Base-by-base conservation (phyloP, 2,797 vertebrate species). In the Aulostomus chinensis region DNA sequence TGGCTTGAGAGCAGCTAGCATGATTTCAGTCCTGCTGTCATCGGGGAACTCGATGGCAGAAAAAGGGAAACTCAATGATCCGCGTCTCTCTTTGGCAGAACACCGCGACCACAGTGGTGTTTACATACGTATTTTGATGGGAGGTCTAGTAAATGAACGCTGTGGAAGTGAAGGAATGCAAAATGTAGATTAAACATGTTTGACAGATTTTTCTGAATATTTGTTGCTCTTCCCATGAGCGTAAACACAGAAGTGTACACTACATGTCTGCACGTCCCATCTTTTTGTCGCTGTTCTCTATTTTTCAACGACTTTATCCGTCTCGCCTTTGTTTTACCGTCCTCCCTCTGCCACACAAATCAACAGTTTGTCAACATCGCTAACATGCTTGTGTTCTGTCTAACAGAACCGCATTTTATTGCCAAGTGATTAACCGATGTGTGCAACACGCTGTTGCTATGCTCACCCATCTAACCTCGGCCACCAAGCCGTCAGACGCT, bases 401-500 rank as follows among this genome's bases (percentile, higher is more conserved):
- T 43, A 61, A 75, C 45, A 31, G 16, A 26, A 81, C 69, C 73
- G 3, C 67, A 78, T 78, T 73, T 76, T 67, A 73, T 51, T 59
- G 78, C 71, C 12, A 7, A 28, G 59, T 66, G 63, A 83, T 80
- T 70, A 76, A 57, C 53, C 52, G 75, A 70, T 75, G 78, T 73
- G 76, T 66, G 71, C 74, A 73, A 71, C 64, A 75, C 79, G 83
- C 61, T 76, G 75, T 70, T 67, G 68, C 47, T 65, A 49, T 60
- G 71, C 79, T 80, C 56, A 29, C 12, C 45, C 67, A 2, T 58
- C 26, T 17, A 28, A 37, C 48, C 46, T 35, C 4, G 18, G 74
- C 66, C 75, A 76, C 78, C 65, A 47, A 71, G 65, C 74, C 64
- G 67, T 84, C 78, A 82, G 80, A 81, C 56, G 65, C 41, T 68